These are phyloP conservation scores for Tipula lateralis DNA, from an alignment of 2,888 invertebrate species.

Conservation along the genomic window DNA sequence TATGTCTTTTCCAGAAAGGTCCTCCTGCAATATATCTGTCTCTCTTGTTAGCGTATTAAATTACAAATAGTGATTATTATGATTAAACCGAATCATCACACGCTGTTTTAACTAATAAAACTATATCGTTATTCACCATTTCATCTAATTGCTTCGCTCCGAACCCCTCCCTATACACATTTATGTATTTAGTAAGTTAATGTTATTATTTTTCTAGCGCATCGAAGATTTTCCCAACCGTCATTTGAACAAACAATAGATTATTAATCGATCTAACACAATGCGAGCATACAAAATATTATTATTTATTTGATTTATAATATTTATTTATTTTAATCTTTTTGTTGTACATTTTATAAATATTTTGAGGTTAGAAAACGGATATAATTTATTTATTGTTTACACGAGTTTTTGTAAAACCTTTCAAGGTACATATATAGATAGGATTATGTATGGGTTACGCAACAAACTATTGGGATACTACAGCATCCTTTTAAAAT, in stretches of 20 bases:
- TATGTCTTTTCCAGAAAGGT: no score
- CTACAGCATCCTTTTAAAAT: neutral
- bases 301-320: conserved; percentile 24
- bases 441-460: neutral
- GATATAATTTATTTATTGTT: neutral
- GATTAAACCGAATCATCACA: neutral
- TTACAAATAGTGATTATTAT: no score
- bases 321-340: conserved; percentile 19
- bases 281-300: neutral
- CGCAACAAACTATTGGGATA: neutral
- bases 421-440: conserved; percentile 24
- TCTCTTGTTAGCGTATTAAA: no score
- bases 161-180: no score
- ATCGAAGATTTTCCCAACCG: neutral
- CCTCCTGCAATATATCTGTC: no score
- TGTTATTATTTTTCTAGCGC: neutral
- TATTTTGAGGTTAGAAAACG: neutral
- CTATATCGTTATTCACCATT: neutral
- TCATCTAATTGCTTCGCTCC: neutral
- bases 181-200: neutral
- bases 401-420: neutral
- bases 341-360: neutral
- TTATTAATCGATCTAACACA: conserved; percentile 11
- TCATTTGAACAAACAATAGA: conserved; percentile 1
- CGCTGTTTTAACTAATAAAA: neutral